Evolutionary conservation across 30 jellyfish, hydroid and myxozoan species (phyloP).

Genomic region (Euphysa ruthae): DNA sequence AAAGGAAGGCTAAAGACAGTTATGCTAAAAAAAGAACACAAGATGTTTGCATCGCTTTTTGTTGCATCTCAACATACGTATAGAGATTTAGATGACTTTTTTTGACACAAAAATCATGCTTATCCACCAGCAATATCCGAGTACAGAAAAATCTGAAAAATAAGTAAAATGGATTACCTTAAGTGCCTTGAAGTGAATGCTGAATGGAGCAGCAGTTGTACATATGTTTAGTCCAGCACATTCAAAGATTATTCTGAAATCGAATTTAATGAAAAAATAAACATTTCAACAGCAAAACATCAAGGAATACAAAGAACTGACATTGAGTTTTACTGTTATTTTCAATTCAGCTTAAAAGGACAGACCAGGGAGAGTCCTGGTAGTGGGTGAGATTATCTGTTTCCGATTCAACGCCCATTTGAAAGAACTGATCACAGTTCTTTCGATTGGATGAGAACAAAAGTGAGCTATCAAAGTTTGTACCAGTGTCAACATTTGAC

Average conservation of each 20-base stretch:
- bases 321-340: background rate
- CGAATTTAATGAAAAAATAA: background rate
- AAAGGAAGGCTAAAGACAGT: no score
- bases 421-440: conserved; percentile 24
- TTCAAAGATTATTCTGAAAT: no score
- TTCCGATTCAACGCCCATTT: conserved; percentile 7
- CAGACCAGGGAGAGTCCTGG: background rate
- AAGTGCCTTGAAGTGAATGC: no score
- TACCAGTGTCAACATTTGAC: background rate
- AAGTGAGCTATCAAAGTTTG: background rate
- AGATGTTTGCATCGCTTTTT: background rate
- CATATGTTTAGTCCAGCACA: no score
- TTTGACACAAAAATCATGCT: no score
- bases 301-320: background rate
- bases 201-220: no score
- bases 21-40: no score
- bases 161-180: no score
- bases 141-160: no score
- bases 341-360: background rate
- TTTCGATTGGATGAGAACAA: conserved; percentile 3
- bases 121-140: no score
- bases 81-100: background rate
- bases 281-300: background rate
- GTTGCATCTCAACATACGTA: background rate
- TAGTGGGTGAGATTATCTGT: no score